Evolutionary conservation across 2,888 invertebrate species (phyloP), one percentile per base, ranked within the genome.

Genomic region (Drosophila gaucha): DNA sequence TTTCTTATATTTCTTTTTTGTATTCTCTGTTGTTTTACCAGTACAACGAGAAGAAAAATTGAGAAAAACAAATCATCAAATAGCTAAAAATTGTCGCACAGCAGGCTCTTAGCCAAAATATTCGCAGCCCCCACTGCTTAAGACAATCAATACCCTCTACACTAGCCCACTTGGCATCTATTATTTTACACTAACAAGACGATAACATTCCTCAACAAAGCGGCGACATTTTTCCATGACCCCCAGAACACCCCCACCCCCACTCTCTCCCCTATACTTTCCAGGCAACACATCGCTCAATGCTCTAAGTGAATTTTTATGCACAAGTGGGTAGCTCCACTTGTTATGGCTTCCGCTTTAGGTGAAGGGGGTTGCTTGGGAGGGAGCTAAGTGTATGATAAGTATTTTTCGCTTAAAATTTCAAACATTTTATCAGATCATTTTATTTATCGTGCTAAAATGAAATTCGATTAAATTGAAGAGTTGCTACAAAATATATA

Each of bases 181-280:
- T 72, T 86, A 80, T 86, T 84, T 82, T 84, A 84, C 78, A 82
- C 84, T 86, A 77, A 86, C 80, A 86, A 74, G 67, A 58, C 59
- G 67, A 58, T 57, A 67, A 59, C 70, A 86, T 74, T 77, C 80
- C 68, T 76, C 51, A 74, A 60, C 67, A 62, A 66, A 69, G 69
- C 78, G 62, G 65, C 52, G 72, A 69, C 78, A 78, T 62, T 68
- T 58, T 58, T 43, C 52, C 33, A 28, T 33, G 44, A 12, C 18
- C 10, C 24, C 12, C 4, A 16, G 12, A 18, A 6, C 20, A 1
- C 3, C 6, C 2, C 12, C 28, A 8, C 10, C 6, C 22, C 18
- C 3, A 10, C 47, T 4, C 22, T 33, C 8, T 6, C 20, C 10
- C 9, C 14, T 12, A 5, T 12, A 38, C 26, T 50, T 4, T 1